Conservation (phyloP, 2,797 vertebrate species). For the Lutjanus campechanus region DNA sequence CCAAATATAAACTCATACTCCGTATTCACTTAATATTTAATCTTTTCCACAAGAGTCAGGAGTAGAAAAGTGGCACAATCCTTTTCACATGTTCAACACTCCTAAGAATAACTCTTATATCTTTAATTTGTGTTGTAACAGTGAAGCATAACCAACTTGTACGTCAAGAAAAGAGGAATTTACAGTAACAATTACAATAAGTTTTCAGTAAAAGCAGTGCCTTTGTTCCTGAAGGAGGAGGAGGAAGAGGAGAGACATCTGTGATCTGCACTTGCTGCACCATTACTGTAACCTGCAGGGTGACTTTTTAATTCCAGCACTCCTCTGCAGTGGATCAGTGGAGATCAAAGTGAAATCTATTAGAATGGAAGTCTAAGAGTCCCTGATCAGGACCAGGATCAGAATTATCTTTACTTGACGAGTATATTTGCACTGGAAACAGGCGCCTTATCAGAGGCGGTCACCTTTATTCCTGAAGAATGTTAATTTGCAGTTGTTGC, state of each 20-base stretch:
- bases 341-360: conserved; percentile 73
- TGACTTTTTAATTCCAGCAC: conserved; percentile 53
- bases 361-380: conserved; percentile 47
- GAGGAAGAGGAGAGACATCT: conserved; percentile 50
- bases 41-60: background rate
- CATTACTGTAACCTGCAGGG: conserved; percentile 56
- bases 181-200: background rate
- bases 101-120: background rate
- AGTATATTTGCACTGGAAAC: conserved; percentile 57
- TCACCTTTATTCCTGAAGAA: conserved; percentile 37
- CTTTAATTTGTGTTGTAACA: conserved; percentile 11
- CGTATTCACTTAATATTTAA: conserved; percentile 10
- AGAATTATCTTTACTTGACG: conserved; percentile 55
- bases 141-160: background rate
- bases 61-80: background rate
- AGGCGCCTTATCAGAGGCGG: conserved; percentile 15
- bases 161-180: background rate
- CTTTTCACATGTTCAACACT: background rate
- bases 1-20: conserved; percentile 44
- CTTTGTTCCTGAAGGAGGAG: conserved; percentile 16
- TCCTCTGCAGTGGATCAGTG: conserved; percentile 71
- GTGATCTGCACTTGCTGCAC: conserved; percentile 62
- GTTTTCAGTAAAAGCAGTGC: background rate
- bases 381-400: conserved; percentile 55
- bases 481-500: conserved; percentile 34